Percentiles rank a stretch among this genome's conserved stretches.
These are phyloP conservation scores for Cebus imitator DNA, from an alignment of 2,113 vertebrate species.

Conservation along the genomic window DNA sequence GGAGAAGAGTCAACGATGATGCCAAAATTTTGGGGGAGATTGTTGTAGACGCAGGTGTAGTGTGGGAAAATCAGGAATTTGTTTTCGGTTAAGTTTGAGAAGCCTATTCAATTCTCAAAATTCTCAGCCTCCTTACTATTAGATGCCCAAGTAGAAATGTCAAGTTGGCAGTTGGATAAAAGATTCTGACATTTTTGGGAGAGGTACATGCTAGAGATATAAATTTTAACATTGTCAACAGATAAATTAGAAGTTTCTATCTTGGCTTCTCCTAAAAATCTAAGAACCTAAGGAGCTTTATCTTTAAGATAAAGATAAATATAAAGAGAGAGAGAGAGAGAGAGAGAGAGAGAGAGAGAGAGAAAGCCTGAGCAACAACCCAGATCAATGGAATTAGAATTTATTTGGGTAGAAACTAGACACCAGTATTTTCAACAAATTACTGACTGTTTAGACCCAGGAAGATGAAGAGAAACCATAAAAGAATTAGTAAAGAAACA, in stretches of 20 bases:
- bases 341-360: too few relatives aligned
- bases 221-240: neutral
- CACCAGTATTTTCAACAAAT: slow-evolving; percentile 28
- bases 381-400: slow-evolving; percentile 5
- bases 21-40: neutral
- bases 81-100: slow-evolving; percentile 1
- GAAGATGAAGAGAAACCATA: neutral
- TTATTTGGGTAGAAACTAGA: neutral
- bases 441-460: neutral
- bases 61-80: neutral
- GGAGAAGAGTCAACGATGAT: neutral
- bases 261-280: slow-evolving; percentile 3
- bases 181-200: neutral
- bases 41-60: neutral
- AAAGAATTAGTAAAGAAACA: neutral
- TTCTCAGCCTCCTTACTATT: neutral
- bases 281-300: neutral
- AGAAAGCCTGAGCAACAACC: neutral
- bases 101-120: neutral
- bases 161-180: slow-evolving; percentile 8
- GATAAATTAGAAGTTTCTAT: neutral
- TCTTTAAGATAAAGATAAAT: too few relatives aligned
- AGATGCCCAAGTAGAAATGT: neutral
- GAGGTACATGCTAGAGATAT: neutral
- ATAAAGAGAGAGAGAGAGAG: too few relatives aligned